phyloP scores from a whole-genome alignment of 2,888 invertebrate genomes.

The Xanthia togata region DNA sequence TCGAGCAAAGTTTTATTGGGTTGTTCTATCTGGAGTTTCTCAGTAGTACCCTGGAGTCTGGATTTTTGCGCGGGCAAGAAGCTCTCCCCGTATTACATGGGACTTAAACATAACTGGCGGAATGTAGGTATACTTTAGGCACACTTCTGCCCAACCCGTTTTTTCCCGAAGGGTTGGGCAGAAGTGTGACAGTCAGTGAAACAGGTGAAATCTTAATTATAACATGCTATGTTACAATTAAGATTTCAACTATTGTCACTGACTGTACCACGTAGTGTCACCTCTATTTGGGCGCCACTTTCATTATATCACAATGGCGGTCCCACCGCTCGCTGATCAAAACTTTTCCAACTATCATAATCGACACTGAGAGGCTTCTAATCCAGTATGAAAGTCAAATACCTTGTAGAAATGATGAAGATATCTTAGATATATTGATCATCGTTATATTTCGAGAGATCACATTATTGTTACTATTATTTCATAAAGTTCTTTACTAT shows the following conservation, averaged over 20 bases:
- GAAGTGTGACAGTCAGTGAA: too few relatives aligned
- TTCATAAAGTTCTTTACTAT: neutral
- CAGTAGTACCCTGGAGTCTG: neutral
- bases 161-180: too few relatives aligned
- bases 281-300: neutral
- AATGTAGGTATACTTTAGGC: neutral
- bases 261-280: neutral
- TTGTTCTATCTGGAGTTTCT: neutral
- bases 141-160: neutral
- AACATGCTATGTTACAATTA: neutral
- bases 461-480: too few relatives aligned
- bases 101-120: neutral
- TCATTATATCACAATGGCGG: neutral
- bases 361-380: neutral
- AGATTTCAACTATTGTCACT: neutral
- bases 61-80: neutral
- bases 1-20: neutral
- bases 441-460: too few relatives aligned
- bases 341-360: conserved; percentile 15
- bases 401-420: neutral
- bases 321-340: neutral
- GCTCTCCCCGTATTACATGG: too few relatives aligned
- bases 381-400: neutral
- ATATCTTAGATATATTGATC: neutral
- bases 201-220: too few relatives aligned